Percentiles rank a stretch among this genome's conserved stretches.
Evolutionary conservation across 2,888 invertebrate species (phyloP).

Genomic region (Perizoma flavofasciatum): DNA sequence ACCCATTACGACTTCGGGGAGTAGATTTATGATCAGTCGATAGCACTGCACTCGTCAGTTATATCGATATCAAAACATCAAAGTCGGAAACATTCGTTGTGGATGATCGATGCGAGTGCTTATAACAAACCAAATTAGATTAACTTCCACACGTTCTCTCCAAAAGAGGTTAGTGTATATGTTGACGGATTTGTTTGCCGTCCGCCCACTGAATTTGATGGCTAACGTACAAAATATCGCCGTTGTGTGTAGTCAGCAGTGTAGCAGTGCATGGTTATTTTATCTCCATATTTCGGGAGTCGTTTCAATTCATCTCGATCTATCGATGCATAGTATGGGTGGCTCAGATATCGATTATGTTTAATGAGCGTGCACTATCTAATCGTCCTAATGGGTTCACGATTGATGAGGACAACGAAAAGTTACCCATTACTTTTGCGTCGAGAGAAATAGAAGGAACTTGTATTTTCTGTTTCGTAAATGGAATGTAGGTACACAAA

Average conservation of each 20-base stretch:
- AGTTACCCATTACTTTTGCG: slow-evolving; percentile 44
- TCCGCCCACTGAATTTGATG: too few relatives aligned
- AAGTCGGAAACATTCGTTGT: slow-evolving; percentile 56
- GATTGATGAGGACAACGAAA: slow-evolving; percentile 67
- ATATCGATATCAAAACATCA: slow-evolving; percentile 63
- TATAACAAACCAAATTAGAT: slow-evolving; percentile 46
- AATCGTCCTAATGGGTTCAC: slow-evolving; percentile 70
- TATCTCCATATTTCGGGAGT: slow-evolving; percentile 35
- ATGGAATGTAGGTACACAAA: not conserved
- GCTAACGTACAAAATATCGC: too few relatives aligned
- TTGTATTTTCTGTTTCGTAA: too few relatives aligned
- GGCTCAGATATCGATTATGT: slow-evolving; percentile 58
- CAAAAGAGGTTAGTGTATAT: too few relatives aligned
- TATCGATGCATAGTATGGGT: slow-evolving; percentile 55
- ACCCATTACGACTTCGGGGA: slow-evolving; percentile 31
- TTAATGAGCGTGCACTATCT: slow-evolving; percentile 65
- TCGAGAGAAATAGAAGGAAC: slow-evolving; percentile 1
- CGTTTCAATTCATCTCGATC: slow-evolving; percentile 44
- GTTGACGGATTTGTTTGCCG: too few relatives aligned
- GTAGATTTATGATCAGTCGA: slow-evolving; percentile 56
- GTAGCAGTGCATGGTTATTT: slow-evolving; percentile 29
- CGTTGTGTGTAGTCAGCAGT: too few relatives aligned
- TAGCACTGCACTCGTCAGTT: slow-evolving; percentile 54
- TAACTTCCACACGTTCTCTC: too few relatives aligned
- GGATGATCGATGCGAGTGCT: slow-evolving; percentile 62